Base-by-base conservation (phyloP, 2,113 vertebrate species). In the Phalacrocorax aristotelis region DNA sequence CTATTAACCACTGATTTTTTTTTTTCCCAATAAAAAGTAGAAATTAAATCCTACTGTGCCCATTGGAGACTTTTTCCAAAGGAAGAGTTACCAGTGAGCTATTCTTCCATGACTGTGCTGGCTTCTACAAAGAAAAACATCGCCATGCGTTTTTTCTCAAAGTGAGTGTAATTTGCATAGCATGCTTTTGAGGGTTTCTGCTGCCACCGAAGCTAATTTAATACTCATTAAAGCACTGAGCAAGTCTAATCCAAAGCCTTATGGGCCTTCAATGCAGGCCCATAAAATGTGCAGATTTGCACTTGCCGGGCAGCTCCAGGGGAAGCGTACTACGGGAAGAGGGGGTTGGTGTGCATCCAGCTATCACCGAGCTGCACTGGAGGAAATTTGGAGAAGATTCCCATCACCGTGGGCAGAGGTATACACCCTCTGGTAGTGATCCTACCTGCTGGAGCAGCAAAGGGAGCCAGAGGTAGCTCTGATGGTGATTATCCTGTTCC, bases 11-110 rank as follows among this genome's bases (percentile, higher is more conserved):
- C n/a, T 82, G 76, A 42, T 57, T 78, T 68, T 82, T n/a, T n/a
- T 55, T 86, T 86, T 81, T 38, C 10, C 8, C 66, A 79, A 51
- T 79, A 71, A 94, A 82, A 90, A 92, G 79, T 61, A 93, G 75
- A 93, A 90, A 95, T 96, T 90, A 95, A 95, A 89, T 94, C 89
- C 72, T 78, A 87, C 84, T 87, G 78, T 94, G 91, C 78, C 78
- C 61, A 30, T 48, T 72, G 87, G 62, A 95, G 57, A 49, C 64
- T 54, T 61, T 49, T 87, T 85, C 72, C 78, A 93, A 87, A 76
- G 74, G 86, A 91, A 87, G 93, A 87, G 90, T 72, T 85, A 68
- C 65, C 90, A 81, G 85, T 91, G 87, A 93, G 70, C 87, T 93
- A 60, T 89, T 91, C 77, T 94, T 96, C 61, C 54, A 30, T 23